Evolutionary conservation across 2,888 invertebrate genomes (phyloP).

Genomic region (Lysandra bellargus): DNA sequence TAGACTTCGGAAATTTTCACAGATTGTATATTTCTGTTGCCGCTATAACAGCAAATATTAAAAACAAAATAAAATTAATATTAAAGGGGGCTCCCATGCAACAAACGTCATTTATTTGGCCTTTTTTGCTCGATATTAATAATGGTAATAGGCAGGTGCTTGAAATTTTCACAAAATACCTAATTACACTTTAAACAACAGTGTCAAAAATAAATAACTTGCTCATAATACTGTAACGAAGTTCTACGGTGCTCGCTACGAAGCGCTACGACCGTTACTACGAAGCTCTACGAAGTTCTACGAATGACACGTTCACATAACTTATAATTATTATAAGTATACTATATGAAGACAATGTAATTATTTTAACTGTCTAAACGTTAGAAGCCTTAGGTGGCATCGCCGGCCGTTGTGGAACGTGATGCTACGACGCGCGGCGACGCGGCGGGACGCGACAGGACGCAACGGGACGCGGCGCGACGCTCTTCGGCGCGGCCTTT

Average conservation of each 20-base stretch:
- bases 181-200: too few species aligned
- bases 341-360: neutral
- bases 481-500: conserved; percentile 58
- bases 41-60: too few species aligned
- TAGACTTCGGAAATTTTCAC: too few species aligned
- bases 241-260: neutral
- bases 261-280: neutral
- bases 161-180: too few species aligned
- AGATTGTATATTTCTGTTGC: too few species aligned
- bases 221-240: neutral
- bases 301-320: conserved; percentile 39
- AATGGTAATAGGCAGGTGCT: too few species aligned
- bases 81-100: too few species aligned
- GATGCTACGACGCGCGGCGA: conserved; percentile 40
- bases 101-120: too few species aligned
- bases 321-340: too few species aligned
- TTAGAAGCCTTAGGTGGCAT: neutral
- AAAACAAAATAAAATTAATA: too few species aligned
- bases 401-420: neutral
- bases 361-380: neutral
- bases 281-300: neutral
- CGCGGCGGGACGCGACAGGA: neutral
- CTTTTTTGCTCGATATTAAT: too few species aligned
- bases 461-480: conserved; percentile 45
- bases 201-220: conserved; percentile 32